Evolutionary conservation across 1,140 invertebrate species (phyloP), one percentile per base, ranked within the genome.

Genomic region (Acromyrmex charruanus): DNA sequence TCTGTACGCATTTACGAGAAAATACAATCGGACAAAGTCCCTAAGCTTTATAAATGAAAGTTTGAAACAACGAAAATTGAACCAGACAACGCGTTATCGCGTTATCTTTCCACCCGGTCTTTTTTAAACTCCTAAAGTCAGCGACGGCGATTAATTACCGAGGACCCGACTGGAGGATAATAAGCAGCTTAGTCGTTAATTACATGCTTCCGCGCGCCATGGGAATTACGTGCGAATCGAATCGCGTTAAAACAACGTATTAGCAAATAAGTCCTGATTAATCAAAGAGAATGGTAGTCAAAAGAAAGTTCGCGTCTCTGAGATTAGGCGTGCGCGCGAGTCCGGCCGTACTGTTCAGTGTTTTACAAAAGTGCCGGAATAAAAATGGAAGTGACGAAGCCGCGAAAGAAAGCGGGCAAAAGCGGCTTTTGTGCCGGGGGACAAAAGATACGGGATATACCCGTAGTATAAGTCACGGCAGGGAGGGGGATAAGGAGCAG

Each of bases 171-270:
- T 58, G 18, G 77, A 65, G 68, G 65, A 79, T 89, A 90, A 90
- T 90, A 90, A 90, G 89, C 77, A 89, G 88, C 84, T 90, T 82
- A 87, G 18, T 31, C 85, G 77, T 89, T 90, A 89, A 90, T 90
- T 90, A 87, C 85, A 44, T 72, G 84, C 49, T 58, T 81, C 69
- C 49, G 71, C 49, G 28, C 16, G 71, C 49, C 7, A 21, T 59
- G 61, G 16, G 71, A 84, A 82, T 82, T 74, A 82, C 39, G 66
- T 35, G 69, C 35, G 39, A 74, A 82, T 75, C 85, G 80, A 89
- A 89, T 89, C 79, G 86, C 85, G 85, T 82, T 87, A 87, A 89
- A 86, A 85, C 55, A 84, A 72, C 53, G 55, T 75, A 84, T 84
- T 75, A 72, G 80, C 68, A 72, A 82, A 72, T 61, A 75, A 28